Percentiles rank a stretch among this genome's conserved stretches.
phyloP scores from a whole-genome alignment of 2,113 vertebrate genomes.

The Paraplagusia blochii region DNA sequence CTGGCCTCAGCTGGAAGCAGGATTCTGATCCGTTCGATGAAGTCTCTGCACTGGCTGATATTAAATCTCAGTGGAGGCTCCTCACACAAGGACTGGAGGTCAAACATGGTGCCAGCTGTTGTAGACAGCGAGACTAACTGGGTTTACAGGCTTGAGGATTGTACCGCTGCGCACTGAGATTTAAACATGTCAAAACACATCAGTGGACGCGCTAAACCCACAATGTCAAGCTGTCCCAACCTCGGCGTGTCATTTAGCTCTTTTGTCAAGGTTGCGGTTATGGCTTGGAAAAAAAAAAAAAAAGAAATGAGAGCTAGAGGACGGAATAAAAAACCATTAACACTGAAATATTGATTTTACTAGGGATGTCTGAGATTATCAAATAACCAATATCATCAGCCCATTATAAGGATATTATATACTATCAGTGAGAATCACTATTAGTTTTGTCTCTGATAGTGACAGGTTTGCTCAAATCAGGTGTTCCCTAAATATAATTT shows the following conservation, averaged over 20 bases:
- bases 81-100: slow-evolving; percentile 36
- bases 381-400: no score
- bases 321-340: no score
- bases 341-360: no score
- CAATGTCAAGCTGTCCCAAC: slow-evolving; percentile 40
- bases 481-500: no score
- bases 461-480: no score
- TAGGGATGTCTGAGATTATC: no score
- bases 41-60: slow-evolving; percentile 42
- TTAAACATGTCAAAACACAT: slow-evolving; percentile 59
- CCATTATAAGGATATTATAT: no score
- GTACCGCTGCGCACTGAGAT: slow-evolving; percentile 36
- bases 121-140: slow-evolving; percentile 10
- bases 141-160: slow-evolving; percentile 44
- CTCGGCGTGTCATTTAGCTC: slow-evolving; percentile 20
- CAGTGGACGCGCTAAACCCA: slow-evolving; percentile 35
- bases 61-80: slow-evolving; percentile 41
- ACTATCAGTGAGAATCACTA: no score
- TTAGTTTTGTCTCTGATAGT: no score
- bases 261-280: slow-evolving; percentile 1
- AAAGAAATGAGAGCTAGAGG: no score
- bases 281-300: neutral
- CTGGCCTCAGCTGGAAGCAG: neutral
- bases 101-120: slow-evolving; percentile 36
- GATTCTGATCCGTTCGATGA: slow-evolving; percentile 27